Evolutionary conservation across 1,140 invertebrate genomes (phyloP).

Genomic region (Drosophila parabipectinata): DNA sequence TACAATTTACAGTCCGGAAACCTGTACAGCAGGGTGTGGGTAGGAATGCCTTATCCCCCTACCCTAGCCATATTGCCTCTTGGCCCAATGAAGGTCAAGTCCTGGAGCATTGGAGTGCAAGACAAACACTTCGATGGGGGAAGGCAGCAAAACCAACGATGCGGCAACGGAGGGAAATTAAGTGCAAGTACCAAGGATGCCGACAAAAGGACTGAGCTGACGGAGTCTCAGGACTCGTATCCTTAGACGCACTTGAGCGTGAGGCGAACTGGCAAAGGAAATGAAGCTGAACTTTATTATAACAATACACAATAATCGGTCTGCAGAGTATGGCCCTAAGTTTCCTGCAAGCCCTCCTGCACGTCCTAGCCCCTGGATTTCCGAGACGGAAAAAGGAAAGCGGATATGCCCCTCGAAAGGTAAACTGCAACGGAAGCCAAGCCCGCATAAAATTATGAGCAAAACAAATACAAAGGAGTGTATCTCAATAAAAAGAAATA

Average conservation of each 20-base stretch:
- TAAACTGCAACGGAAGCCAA: conserved; percentile 39
- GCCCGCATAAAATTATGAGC: conserved; percentile 12
- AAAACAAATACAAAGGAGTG: conserved; percentile 5
- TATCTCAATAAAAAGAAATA: no score
- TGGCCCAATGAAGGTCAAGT: conserved; percentile 43
- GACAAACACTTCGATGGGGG: conserved; percentile 62
- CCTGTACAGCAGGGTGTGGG: neutral
- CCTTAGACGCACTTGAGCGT: conserved; percentile 41
- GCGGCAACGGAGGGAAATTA: conserved; percentile 66
- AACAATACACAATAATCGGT: conserved; percentile 72
- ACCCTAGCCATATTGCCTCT: neutral
- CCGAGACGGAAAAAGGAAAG: conserved; percentile 41
- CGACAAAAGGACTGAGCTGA: conserved; percentile 35
- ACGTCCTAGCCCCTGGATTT: neutral
- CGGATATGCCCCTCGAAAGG: conserved; percentile 44
- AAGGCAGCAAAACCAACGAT: conserved; percentile 54
- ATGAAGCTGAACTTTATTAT: conserved; percentile 78
- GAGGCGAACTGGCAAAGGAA: conserved; percentile 48
- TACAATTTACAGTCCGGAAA: conserved; percentile 44
- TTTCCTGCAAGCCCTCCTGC: conserved; percentile 10
- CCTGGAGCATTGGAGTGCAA: conserved; percentile 52
- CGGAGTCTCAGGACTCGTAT: conserved; percentile 37
- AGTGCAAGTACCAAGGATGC: conserved; percentile 54
- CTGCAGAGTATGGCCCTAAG: conserved; percentile 23
- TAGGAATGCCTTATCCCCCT: no score